Evolutionary conservation across 2,797 vertebrate species (phyloP).

Genomic region (Mycteria americana): DNA sequence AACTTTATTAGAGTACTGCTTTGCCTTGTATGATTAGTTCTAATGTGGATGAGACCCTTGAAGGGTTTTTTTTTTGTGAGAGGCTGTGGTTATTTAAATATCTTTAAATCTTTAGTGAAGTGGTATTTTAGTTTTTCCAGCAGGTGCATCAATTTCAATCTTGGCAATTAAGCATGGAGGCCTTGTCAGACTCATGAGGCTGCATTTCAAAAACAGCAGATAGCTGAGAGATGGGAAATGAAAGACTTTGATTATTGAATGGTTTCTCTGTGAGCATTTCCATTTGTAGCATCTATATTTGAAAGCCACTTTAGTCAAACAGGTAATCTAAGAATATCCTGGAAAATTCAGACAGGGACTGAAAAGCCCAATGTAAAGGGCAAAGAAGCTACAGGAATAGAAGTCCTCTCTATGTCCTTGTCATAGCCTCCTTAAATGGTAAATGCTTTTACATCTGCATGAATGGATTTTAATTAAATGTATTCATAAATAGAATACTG

Average conservation of each 20-base stretch:
- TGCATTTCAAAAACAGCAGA: slow-evolving; percentile 9
- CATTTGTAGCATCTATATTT: neutral
- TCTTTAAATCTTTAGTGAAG: neutral
- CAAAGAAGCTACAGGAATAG: slow-evolving; percentile 25
- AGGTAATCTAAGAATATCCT: slow-evolving; percentile 25
- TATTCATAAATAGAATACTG: slow-evolving; percentile 52
- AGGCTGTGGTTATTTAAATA: neutral
- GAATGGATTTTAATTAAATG: slow-evolving; percentile 64
- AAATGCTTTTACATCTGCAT: slow-evolving; percentile 24
- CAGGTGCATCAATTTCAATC: neutral
- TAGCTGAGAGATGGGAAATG: slow-evolving; percentile 5
- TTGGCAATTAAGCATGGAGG: neutral
- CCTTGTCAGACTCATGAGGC: neutral
- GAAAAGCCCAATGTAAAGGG: neutral
- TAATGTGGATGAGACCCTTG: neutral
- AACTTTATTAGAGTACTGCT: neutral
- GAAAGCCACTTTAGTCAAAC: neutral
- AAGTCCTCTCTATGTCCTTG: slow-evolving; percentile 1
- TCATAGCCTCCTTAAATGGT: slow-evolving; percentile 20
- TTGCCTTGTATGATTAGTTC: neutral
- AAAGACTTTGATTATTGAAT: slow-evolving; percentile 40
- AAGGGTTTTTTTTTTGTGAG: neutral
- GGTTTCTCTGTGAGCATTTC: neutral
- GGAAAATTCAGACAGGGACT: neutral
- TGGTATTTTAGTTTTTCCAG: neutral